Evolutionary conservation across 2,888 invertebrate species (phyloP), one percentile per base, ranked within the genome.

Genomic region (Scaptomyza caliginosa): DNA sequence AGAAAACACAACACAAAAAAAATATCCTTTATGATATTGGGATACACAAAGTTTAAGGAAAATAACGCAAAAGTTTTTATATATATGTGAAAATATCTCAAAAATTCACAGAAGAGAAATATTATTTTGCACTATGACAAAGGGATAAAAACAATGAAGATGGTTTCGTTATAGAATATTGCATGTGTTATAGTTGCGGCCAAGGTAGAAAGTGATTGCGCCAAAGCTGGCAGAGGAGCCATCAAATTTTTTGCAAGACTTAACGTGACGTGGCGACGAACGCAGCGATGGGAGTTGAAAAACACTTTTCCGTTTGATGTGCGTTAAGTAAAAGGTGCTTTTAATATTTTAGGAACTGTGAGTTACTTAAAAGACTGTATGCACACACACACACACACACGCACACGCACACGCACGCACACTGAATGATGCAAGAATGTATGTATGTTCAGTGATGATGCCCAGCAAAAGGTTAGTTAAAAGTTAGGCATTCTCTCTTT

Each of bases 291-390:
- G 62, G 49, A 64, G 56, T 54, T 67, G 42, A 60, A 46, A 19
- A 48, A 19, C 55, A 52, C 45, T 79, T 67, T 79, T 64, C 57
- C 74, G 67, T 59, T 70, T 78, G 82, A 84, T 84, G 76, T 60
- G 64, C 57, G 52, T 48, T 63, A 73, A 76, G 71, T 76, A 74
- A 82, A 78, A 76, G 70, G 63, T 63, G 76, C 76, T 82, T 74
- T 85, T 79, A 82, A 85, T 80, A 85, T 85, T 82, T 85, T 40
- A 74, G 60, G 28, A 19, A 13, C 30, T 8, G n/a, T 34, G 34
- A 34, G 34, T 34, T 34, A 34, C 34, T 34, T 34, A 50, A 34
- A 42, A 26, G 10, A 0, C 11, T 6, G 8, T 16, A 38, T 51
- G 32, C 55, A 45, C 49, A 49, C 34, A 50, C 60, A 55, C 54